Evolutionary conservation across 2,797 vertebrate genomes (phyloP), one percentile per base, ranked within the genome.

Genomic region (Anomalospiza imberbis): DNA sequence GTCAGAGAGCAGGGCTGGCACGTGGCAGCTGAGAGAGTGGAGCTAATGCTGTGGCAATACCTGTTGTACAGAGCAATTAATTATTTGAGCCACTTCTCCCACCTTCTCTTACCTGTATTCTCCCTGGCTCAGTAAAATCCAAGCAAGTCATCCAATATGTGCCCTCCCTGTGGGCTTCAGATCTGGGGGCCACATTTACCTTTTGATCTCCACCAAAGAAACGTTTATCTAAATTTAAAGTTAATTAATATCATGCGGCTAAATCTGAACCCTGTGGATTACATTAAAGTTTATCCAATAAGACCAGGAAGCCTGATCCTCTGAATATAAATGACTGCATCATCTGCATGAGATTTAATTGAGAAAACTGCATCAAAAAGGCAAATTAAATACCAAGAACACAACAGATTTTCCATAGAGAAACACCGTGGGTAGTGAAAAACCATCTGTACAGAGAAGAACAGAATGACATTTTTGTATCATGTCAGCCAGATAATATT

Each of bases 381-480:
- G 93, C 95, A 97, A 96, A 96, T 97, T 96, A 92, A 94, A 97
- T 96, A 95, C 84, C 76, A 80, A 85, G 94, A 95, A 89, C 85
- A 91, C 91, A 96, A 95, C 94, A 96, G 91, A 96, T 88, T 97
- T 96, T 94, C 94, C 70, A 89, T 78, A 92, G 85, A 4, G 83
- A 94, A 95, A 96, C 95, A 96, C 89, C 1, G 77, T 95, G 95
- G 92, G 96, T 96, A 91, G 95, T 94, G 95, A 94, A 95, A 96
- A 96, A 62, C 91, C 95, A 96, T 97, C 95, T 97, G 95, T 76
- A 91, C 70, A 54, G 89, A 91, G 67, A 95, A 90, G 81, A 96
- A 91, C 91, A 92, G 72, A 87, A 87, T 85, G 87, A 89, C 67
- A 94, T 87, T 94, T 92, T 72, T 89, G 87, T 74, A 91, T 92